Evolutionary conservation across 1,140 invertebrate species (phyloP).

Genomic region (Drosophila mauritiana): DNA sequence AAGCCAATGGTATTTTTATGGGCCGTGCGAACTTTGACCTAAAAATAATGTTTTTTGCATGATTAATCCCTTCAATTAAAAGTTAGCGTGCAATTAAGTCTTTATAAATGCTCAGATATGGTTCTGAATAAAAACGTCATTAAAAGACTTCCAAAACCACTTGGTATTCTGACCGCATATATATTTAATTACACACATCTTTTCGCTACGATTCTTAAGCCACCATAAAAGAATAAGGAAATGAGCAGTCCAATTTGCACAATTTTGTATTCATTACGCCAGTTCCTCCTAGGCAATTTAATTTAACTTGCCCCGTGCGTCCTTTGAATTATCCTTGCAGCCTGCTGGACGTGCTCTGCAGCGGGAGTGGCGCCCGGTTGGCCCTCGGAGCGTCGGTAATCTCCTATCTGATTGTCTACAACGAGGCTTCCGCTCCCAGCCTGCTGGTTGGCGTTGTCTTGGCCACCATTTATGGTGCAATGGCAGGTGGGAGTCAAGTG

Average conservation of each 20-base stretch:
- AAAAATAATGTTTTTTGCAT: neutral
- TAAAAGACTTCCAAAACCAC: neutral
- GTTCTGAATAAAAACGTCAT: neutral
- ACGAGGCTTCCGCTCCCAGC: slow-evolving; percentile 72
- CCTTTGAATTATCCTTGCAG: slow-evolving; percentile 45
- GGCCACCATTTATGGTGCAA: slow-evolving; percentile 65
- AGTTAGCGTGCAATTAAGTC: neutral
- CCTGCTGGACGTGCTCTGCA: slow-evolving; percentile 69
- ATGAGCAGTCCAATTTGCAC: neutral
- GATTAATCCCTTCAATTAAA: neutral
- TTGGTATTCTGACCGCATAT: neutral
- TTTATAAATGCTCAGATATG: neutral
- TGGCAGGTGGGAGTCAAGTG: slow-evolving; percentile 61
- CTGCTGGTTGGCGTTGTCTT: slow-evolving; percentile 69
- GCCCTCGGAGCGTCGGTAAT: slow-evolving; percentile 74
- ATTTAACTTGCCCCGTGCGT: slow-evolving; percentile 22
- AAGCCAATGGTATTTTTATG: no score
- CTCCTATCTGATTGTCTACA: slow-evolving; percentile 75
- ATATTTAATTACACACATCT: neutral
- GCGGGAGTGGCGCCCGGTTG: slow-evolving; percentile 76
- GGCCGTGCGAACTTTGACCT: neutral
- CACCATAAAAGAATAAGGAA: neutral
- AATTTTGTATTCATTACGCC: slow-evolving; percentile 42
- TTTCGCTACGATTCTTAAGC: neutral
- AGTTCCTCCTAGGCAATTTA: slow-evolving; percentile 7